Conservation (phyloP, 2,888 invertebrate species). For the Myopa testacea region DNA sequence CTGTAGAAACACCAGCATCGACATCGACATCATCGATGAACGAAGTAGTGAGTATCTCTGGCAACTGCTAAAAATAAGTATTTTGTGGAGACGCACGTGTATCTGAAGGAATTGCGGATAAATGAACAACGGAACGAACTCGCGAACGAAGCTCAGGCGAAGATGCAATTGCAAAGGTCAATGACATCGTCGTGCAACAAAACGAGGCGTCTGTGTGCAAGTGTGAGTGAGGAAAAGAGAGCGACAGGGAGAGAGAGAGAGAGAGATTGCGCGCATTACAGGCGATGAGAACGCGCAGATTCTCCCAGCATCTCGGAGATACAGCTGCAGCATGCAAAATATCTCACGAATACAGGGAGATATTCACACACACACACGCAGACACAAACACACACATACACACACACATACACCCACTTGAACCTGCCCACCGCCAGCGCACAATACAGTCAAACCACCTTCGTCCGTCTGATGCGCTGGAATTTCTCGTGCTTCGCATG, state of each 20-base stretch:
- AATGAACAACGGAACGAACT: conserved; percentile 31
- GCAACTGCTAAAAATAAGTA: conserved; percentile 36
- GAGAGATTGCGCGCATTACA: conserved; percentile 22
- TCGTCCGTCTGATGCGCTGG: conserved; percentile 8
- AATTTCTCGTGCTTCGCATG: conserved; percentile 5
- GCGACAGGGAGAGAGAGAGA: conserved; percentile 22
- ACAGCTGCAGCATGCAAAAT: neutral
- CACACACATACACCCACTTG: neutral
- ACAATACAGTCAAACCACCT: neutral
- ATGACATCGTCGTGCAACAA: conserved; percentile 39
- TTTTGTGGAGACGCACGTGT: conserved; percentile 39
- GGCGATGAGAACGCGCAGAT: neutral
- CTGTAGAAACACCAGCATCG: neutral
- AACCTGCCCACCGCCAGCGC: neutral
- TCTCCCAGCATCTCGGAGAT: neutral
- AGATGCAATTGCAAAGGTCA: conserved; percentile 40
- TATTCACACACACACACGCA: neutral
- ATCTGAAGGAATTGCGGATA: conserved; percentile 34
- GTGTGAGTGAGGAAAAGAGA: neutral
- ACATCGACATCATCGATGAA: conserved; percentile 23
- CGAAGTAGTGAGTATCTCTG: conserved; percentile 1
- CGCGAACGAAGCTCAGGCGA: conserved; percentile 7
- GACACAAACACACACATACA: conserved; percentile 7
- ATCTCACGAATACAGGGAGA: neutral
- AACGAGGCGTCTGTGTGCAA: neutral